phyloP scores from a whole-genome alignment of 2,113 vertebrate species.

The Corydoras maculifer region DNA sequence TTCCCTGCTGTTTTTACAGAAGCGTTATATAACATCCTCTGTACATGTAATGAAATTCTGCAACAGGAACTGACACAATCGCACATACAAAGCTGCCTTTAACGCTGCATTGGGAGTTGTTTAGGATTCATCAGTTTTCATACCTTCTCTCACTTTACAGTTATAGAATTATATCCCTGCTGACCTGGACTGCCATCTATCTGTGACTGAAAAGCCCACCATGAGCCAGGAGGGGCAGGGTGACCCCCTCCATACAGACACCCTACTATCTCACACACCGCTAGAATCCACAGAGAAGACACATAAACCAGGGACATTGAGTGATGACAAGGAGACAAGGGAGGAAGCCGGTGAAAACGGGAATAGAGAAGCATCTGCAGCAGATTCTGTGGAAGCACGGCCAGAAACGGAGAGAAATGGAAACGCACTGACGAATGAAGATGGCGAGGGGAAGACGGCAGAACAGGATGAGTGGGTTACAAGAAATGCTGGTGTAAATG shows the following conservation, averaged over 20 bases:
- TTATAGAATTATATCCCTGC: conserved; percentile 5
- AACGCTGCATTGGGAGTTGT: background rate
- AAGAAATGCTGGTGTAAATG: conserved; percentile 2
- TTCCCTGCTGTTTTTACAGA: too few relatives aligned
- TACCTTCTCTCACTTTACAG: conserved; percentile 19
- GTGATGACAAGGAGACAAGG: conserved; percentile 6
- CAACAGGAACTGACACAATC: too few relatives aligned
- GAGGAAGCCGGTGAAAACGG: conserved; percentile 20
- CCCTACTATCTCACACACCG: conserved; percentile 52
- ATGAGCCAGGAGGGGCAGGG: conserved; percentile 73
- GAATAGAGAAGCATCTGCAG: background rate
- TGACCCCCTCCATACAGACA: conserved; percentile 54
- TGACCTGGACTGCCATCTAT: conserved; percentile 10
- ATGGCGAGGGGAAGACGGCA: conserved; percentile 5
- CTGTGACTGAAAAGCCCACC: conserved; percentile 49
- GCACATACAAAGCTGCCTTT: background rate
- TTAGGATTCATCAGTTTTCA: background rate
- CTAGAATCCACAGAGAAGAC: conserved; percentile 38
- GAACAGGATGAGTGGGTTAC: conserved; percentile 14
- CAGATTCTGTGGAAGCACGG: background rate
- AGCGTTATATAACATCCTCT: too few relatives aligned
- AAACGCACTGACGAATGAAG: conserved; percentile 11
- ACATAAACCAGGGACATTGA: background rate
- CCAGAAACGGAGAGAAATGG: background rate
- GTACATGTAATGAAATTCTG: too few relatives aligned